Conservation (phyloP, 2,113 vertebrate species). For the Psittacara wagleri region DNA sequence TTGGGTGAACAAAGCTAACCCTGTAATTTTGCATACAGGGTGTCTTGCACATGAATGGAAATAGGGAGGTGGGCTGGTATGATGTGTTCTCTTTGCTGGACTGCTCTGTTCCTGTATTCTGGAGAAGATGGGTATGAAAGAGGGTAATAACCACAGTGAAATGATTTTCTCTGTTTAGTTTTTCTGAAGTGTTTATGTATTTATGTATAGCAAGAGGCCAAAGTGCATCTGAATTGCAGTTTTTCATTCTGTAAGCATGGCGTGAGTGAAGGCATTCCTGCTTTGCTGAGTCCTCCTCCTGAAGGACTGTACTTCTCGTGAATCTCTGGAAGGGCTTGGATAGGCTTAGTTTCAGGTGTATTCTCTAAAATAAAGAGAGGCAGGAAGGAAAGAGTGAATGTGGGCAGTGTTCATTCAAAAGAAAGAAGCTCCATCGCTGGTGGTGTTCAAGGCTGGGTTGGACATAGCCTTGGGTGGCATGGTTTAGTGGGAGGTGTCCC, state of each 20-base stretch:
- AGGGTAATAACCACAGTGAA: background rate
- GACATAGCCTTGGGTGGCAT: no score
- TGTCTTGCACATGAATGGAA: background rate
- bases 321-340: background rate
- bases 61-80: background rate
- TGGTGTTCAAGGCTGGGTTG: no score
- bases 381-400: background rate
- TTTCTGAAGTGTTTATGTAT: background rate
- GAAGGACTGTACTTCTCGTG: rapidly evolving
- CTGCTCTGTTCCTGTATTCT: background rate
- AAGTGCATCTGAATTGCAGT: background rate
- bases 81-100: background rate
- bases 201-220: background rate
- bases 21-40: conserved; percentile 23
- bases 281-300: background rate
- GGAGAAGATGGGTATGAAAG: background rate
- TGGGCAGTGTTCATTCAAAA: background rate
- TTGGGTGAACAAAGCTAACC: conserved; percentile 6
- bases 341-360: rapidly evolving
- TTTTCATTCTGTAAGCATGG: background rate
- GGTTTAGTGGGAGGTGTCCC: no score
- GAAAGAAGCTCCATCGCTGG: background rate
- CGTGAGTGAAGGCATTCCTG: background rate
- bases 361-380: background rate
- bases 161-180: background rate